Percentiles rank a stretch among this genome's conserved stretches.
Evolutionary conservation across 2,888 invertebrate species (phyloP).

Genomic region (Leptinotarsa juncta): DNA sequence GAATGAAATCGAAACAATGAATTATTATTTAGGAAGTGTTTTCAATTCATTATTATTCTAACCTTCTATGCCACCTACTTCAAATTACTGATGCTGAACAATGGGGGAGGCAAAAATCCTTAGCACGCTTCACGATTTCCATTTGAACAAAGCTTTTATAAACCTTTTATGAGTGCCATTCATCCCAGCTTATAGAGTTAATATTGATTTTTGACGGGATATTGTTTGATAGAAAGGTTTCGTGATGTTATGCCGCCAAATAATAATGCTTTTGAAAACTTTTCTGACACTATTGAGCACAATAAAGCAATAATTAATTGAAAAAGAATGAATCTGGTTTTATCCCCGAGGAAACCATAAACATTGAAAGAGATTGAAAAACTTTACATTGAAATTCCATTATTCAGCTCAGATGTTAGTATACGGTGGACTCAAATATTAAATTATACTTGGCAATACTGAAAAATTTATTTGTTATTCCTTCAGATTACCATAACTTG

Average conservation of each 20-base stretch:
- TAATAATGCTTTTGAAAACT: constrained; percentile 43
- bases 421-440: background rate
- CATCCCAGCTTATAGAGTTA: constrained; percentile 49
- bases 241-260: constrained; percentile 29
- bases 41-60: constrained; percentile 41
- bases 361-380: background rate
- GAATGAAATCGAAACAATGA: constrained; percentile 22
- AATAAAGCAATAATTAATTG: constrained; percentile 43
- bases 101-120: constrained; percentile 38
- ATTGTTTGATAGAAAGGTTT: constrained; percentile 52
- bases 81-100: constrained; percentile 42
- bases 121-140: constrained; percentile 49
- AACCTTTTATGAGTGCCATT: constrained; percentile 51
- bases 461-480: no score
- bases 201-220: constrained; percentile 51
- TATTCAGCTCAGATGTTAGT: background rate
- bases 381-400: background rate
- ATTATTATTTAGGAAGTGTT: constrained; percentile 28
- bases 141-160: constrained; percentile 52
- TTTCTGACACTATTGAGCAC: constrained; percentile 34
- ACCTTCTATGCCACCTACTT: constrained; percentile 42
- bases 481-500: no score
- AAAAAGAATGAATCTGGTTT: constrained; percentile 34
- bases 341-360: background rate
- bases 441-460: no score